Conservation (phyloP, 2,113 vertebrate species). For the Ranitomeya imitator region DNA sequence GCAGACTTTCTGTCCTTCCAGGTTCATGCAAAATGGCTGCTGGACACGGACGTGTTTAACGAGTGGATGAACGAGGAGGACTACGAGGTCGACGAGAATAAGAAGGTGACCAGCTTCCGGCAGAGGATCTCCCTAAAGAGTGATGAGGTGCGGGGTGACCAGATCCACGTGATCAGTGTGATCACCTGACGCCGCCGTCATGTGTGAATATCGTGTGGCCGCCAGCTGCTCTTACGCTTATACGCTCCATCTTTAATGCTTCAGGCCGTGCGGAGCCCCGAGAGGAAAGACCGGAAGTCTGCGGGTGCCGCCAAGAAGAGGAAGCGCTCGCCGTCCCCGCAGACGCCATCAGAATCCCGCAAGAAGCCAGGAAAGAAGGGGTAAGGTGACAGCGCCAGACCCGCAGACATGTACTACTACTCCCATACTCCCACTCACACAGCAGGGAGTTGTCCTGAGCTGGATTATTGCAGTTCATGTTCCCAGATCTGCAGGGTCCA, state of each 20-base stretch:
- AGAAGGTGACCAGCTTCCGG: constrained; percentile 85
- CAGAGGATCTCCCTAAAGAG: constrained; percentile 89
- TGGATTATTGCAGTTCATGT: background rate
- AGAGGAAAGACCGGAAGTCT: constrained; percentile 94
- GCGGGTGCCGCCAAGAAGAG: constrained; percentile 87
- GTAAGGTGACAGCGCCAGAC: constrained; percentile 68
- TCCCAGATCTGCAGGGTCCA: too few species aligned
- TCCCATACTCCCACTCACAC: background rate
- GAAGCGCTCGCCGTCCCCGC: constrained; percentile 91
- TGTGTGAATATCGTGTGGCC: too few species aligned
- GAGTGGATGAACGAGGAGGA: constrained; percentile 99
- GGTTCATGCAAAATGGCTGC: constrained; percentile 94
- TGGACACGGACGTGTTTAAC: constrained; percentile 92
- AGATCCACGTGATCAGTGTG: background rate
- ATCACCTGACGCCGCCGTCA: background rate
- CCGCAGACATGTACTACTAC: background rate
- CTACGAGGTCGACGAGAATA: constrained; percentile 94
- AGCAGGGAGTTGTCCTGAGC: too few species aligned
- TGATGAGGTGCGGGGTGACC: constrained; percentile 81
- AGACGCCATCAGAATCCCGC: constrained; percentile 85
- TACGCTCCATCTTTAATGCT: background rate
- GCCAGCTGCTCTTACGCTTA: background rate
- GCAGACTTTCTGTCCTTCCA: constrained; percentile 59
- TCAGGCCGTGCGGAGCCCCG: constrained; percentile 91
- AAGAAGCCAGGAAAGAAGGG: constrained; percentile 95